Evolutionary conservation across 2,113 vertebrate genomes (phyloP).

Genomic region (Notiomystis cincta): DNA sequence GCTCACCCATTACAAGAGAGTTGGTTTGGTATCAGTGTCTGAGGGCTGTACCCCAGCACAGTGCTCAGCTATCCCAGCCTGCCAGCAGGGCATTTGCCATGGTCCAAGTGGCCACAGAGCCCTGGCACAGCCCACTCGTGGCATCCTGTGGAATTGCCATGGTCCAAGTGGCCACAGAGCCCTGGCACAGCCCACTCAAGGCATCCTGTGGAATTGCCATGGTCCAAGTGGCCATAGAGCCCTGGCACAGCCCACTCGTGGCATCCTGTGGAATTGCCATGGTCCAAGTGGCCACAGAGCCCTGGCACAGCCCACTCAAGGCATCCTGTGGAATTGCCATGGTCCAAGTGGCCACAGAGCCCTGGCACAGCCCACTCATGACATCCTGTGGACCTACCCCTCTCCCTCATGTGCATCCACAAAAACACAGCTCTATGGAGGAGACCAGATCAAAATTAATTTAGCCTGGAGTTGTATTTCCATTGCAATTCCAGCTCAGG

Average conservation of each 20-base stretch:
- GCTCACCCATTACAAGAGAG: fast-evolving
- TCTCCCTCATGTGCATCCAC: fast-evolving
- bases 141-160: fast-evolving
- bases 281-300: too few species aligned
- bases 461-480: background rate
- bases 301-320: fast-evolving
- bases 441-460: background rate
- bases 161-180: too few species aligned
- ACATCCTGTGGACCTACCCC: fast-evolving
- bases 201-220: fast-evolving
- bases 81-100: background rate
- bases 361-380: fast-evolving
- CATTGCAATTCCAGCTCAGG: background rate
- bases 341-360: fast-evolving
- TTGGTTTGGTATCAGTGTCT: background rate
- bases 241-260: fast-evolving
- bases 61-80: background rate
- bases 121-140: fast-evolving
- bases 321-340: fast-evolving
- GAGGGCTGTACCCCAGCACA: background rate
- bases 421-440: background rate
- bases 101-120: fast-evolving
- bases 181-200: fast-evolving
- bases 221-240: too few species aligned
- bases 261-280: fast-evolving